Conservation (phyloP, 2,888 invertebrate species). For the Andrena camellia region DNA sequence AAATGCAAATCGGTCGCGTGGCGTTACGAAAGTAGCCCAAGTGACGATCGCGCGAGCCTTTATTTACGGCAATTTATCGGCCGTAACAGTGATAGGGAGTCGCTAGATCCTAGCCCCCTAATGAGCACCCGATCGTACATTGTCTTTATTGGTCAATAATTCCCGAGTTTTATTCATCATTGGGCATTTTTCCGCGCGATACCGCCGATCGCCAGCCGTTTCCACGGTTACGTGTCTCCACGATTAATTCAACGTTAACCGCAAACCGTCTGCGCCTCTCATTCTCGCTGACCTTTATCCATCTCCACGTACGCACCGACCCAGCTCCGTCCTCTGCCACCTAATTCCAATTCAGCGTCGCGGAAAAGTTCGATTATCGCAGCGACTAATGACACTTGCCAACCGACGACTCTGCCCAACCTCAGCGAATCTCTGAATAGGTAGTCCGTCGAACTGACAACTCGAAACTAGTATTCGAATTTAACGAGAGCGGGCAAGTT, state of each 20-base stretch:
- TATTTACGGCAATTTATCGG: constrained; percentile 63
- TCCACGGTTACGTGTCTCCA: not conserved
- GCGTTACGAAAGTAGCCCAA: constrained; percentile 47
- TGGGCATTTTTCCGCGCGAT: not conserved
- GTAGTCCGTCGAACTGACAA: not conserved
- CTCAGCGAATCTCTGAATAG: no score
- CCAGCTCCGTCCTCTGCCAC: not conserved
- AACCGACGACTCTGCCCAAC: no score
- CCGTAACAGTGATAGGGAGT: constrained; percentile 49
- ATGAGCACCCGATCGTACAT: constrained; percentile 39
- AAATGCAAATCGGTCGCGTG: constrained; percentile 49
- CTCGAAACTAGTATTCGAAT: constrained; percentile 3
- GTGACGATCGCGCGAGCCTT: constrained; percentile 48
- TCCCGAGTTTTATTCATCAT: constrained; percentile 40
- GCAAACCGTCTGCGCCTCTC: not conserved
- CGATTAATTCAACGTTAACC: constrained; percentile 18
- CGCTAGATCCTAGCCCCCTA: constrained; percentile 43
- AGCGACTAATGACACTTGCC: no score
- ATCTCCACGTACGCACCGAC: not conserved
- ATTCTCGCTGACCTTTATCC: not conserved
- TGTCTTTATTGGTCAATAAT: constrained; percentile 52
- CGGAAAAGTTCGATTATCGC: not conserved
- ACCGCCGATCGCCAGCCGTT: constrained; percentile 2
- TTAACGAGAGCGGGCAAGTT: not conserved
- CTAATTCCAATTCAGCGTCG: not conserved